Evolutionary conservation across 2,888 invertebrate species (phyloP), one percentile per base, ranked within the genome.

Genomic region (Venusia cambrica): DNA sequence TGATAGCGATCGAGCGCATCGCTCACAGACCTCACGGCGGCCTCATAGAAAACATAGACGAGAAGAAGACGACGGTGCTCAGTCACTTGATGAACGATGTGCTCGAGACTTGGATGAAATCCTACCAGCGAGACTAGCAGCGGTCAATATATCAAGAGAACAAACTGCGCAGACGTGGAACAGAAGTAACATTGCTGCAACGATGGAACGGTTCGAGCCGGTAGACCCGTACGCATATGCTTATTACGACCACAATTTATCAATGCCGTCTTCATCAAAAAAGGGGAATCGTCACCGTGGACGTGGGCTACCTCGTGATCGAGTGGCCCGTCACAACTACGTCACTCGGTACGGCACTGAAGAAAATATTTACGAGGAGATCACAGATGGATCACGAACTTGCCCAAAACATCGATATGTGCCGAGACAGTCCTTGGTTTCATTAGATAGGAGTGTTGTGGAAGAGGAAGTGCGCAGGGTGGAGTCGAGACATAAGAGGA

Each of bases 381-480:
- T 93, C 49, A 92, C 92, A 16, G 93, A 93, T 56, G 90, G 92
- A 11, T 80, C 85, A 4, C 75, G 85, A 48, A 80, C 83, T 11
- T 87, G 85, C 54, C 87, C 85, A 1, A 88, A 88, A 59, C 87
- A 88, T 56, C 69, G 87, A 41, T 84, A 81, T 39, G 78, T 70
- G 19, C 85, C 87, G 26, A 73, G 89, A 19, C 90, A 90, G 48
- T 92, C 92, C 5, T 88, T 92, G 24, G 90, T 92, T 38, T 92
- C 92, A 3, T 77, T 92, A 38, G 91, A 91, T 62, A 90, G 92
- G 65, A 91, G 91, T 57, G 89, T 94, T 36, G 92, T 95, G 16
- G 94, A 94, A 63, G 95, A 95, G 71, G 95, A 96, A 77, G 92
- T 95, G 32, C 90, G 94, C 29, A 89, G 93, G 48, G 95, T 96